Percentiles rank a stretch among this genome's conserved stretches.
These are phyloP conservation scores for Drosophila sp. DNA, from an alignment of 1,140 invertebrate genomes.

Conservation along the genomic window DNA sequence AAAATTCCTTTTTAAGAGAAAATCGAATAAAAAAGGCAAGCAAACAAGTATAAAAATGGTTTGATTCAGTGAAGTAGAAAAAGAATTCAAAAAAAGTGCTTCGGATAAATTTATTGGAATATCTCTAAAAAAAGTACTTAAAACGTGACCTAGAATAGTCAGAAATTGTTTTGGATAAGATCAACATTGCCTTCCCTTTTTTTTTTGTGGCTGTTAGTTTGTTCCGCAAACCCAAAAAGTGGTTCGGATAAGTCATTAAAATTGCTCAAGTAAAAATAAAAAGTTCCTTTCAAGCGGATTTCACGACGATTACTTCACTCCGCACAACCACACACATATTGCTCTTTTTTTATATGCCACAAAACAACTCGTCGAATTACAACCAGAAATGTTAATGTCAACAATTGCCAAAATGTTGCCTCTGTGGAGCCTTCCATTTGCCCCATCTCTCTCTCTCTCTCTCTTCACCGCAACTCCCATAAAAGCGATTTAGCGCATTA, in stretches of 20 bases:
- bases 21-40: no score
- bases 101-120: no score
- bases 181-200: no score
- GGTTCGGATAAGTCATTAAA: background rate
- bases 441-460: background rate
- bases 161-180: no score
- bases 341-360: slow-evolving; percentile 42
- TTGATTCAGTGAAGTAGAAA: no score
- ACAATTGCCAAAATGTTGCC: slow-evolving; percentile 57
- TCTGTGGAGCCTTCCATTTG: slow-evolving; percentile 29
- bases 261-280: slow-evolving; percentile 1
- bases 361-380: slow-evolving; percentile 42
- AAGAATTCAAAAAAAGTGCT: no score
- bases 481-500: slow-evolving; percentile 70
- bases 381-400: slow-evolving; percentile 69
- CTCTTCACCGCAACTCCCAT: slow-evolving; percentile 54
- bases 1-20: no score
- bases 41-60: no score
- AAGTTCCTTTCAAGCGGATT: slow-evolving; percentile 1
- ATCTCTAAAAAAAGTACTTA: no score
- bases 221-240: background rate
- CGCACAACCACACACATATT: slow-evolving; percentile 7
- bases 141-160: no score
- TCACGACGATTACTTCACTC: background rate
- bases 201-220: background rate